Evolutionary conservation across 1,140 invertebrate genomes (phyloP).

Genomic region (Neodiprion fabricii): DNA sequence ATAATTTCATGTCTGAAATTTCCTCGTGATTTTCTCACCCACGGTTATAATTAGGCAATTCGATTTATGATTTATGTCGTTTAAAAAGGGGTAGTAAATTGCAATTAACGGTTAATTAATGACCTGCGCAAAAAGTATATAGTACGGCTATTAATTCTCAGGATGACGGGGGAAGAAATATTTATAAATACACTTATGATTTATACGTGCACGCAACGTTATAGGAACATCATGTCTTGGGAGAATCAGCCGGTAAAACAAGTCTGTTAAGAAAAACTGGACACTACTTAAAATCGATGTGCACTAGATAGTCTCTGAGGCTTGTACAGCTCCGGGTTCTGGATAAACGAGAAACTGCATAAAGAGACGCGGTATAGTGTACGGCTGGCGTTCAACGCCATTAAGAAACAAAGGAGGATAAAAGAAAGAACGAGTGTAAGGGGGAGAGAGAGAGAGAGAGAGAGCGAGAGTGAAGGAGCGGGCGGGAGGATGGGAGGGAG

Average conservation of each 20-base stretch:
- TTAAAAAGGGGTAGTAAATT: conserved; percentile 12
- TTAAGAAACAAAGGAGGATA: background rate
- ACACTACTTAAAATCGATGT: conserved; percentile 48
- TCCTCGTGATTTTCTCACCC: too few relatives aligned
- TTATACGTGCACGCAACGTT: background rate
- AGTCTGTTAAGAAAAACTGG: conserved; percentile 52
- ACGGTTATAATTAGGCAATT: too few relatives aligned
- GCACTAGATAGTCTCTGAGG: background rate
- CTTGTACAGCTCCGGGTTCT: too few relatives aligned
- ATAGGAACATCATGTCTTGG: conserved; percentile 33
- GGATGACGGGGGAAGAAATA: conserved; percentile 9
- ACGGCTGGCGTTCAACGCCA: background rate
- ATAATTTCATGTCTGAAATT: too few relatives aligned
- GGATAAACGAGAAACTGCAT: too few relatives aligned
- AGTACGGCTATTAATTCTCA: conserved; percentile 23
- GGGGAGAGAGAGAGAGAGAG: conserved; percentile 18
- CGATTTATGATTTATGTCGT: background rate
- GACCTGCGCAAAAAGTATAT: conserved; percentile 19
- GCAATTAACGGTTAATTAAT: conserved; percentile 26
- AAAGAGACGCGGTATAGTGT: background rate
- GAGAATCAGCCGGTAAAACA: conserved; percentile 49
- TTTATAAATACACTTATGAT: conserved; percentile 32
- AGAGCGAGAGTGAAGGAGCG: background rate
- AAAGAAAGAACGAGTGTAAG: conserved; percentile 33
- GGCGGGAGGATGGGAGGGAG: conserved; percentile 13